Conservation (phyloP, 1,140 invertebrate genomes). For the Drosophila seguyi region DNA sequence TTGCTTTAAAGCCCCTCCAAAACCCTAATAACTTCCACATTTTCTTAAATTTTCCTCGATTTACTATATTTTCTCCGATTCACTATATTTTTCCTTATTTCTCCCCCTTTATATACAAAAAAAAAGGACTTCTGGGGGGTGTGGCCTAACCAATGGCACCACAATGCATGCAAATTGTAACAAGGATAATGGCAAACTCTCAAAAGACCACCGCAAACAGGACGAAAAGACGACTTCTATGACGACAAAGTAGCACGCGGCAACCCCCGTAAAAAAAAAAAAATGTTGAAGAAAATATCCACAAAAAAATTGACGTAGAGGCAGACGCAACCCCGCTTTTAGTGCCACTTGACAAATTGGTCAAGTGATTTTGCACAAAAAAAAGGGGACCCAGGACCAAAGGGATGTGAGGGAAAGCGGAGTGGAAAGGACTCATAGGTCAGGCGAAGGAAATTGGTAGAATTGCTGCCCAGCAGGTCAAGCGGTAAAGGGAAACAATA, state of each 20-base stretch:
- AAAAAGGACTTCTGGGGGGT: not conserved
- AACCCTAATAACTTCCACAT: not conserved
- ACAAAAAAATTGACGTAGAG: constrained; percentile 41
- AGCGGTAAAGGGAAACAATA: constrained; percentile 21
- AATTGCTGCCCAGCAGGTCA: constrained; percentile 32
- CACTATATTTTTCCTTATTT: no score
- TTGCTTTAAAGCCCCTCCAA: no score
- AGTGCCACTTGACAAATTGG: constrained; percentile 84
- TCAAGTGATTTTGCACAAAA: constrained; percentile 83
- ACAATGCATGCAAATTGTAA: constrained; percentile 82
- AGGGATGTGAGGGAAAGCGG: no score
- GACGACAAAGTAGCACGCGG: constrained; percentile 51
- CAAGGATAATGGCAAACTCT: constrained; percentile 78
- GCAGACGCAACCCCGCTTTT: constrained; percentile 60
- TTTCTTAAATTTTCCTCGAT: not conserved
- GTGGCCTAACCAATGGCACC: constrained; percentile 40
- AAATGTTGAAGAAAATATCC: constrained; percentile 8
- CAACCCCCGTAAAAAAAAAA: constrained; percentile 37
- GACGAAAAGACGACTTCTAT: constrained; percentile 38
- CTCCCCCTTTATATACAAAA: not conserved
- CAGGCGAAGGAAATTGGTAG: constrained; percentile 7
- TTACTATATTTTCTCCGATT: not conserved
- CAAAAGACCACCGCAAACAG: constrained; percentile 77
- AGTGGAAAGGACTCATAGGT: not conserved
- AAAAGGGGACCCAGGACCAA: constrained; percentile 35